Base-by-base conservation (phyloP, 2,888 invertebrate genomes). In the Luperina testacea region DNA sequence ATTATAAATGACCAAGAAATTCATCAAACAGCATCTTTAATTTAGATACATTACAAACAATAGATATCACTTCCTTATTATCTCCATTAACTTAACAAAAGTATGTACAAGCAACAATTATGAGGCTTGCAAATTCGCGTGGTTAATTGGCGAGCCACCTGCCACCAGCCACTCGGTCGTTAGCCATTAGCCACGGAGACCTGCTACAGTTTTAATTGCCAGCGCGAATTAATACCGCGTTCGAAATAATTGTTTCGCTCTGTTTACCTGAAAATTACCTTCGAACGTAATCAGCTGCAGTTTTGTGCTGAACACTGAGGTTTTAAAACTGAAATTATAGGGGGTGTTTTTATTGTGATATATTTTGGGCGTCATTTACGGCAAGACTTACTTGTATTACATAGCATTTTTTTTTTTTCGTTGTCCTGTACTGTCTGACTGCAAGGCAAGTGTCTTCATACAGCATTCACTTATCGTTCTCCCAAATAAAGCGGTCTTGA, bases 121-220 rank as follows among this genome's bases (percentile, higher is more conserved):
- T 89, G 73, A 78, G 82, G 63, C 73, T 76, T 82, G 80, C 78
- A 80, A 88, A 88, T 89, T 81, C 86, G 77, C 74, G 45, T 75
- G 63, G 80, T 76, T 86, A 89, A 89, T 89, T 89, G 79, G 73
- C 73, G 42, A 84, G 79, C 78, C 89, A 81, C 80, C 81, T 82
- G 81, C 81, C 77, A 68, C 77, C 75, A 83, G 78, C 71, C 59
- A 53, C 63, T 69, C 53, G 76, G 75, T 86, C 88, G 81, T 89
- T 87, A 89, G 81, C 80, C 73, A 84, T 84, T 74, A 79, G 79
- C 76, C 76, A 72, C 67, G 77, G 51, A 64, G 74, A 75, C 78
- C 75, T 64, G 73, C 78, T 75, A 86, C 86, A 83, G 80, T 89
- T 89, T 89, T 88, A 89, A 89, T 89, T 89, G 84, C 83, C 75